Evolutionary conservation across 2,888 invertebrate species (phyloP), one percentile per base, ranked within the genome.

Genomic region (Azorinus chamasolen): DNA sequence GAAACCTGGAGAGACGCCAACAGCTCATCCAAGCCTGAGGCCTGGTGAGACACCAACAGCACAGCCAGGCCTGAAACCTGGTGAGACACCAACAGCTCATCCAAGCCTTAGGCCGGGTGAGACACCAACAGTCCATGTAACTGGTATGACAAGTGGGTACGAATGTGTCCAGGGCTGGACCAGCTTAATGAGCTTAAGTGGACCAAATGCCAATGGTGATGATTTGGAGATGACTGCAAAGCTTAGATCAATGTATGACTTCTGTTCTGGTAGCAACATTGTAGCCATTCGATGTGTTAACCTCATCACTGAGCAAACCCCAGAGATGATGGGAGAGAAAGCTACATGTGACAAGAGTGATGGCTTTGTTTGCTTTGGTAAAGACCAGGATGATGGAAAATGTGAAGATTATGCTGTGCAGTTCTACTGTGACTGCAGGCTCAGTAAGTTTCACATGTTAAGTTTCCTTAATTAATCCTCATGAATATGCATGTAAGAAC

Each of bases 301-400:
- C 48, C 76, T 78, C 14, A 80, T 77, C 41, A 61, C 65, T 10
- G 82, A 68, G 48, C 71, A 78, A 46, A 59, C 61, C 5, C 72
- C 74, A 22, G 68, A 64, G n/a, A 70, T 64, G 48, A 73, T 81
- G 43, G 85, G 84, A 2, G 83, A 87, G 65, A 78, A 66, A 32
- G 85, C 84, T 0, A 76, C 75, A 0, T 92, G 92, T 76, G 87
- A 91, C 59, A 90, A 96, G 71, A 95, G 96, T 82, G 94, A 94
- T 14, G 97, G 97, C 0, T 94, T 97, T 0, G 92, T 95, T 2
- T 97, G 97, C 89, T 93, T 93, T 74, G 93, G 91, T 39, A 83
- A 79, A 18, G 84, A 87, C 27, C 88, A 90, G 59, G 72, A 77
- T 16, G 72, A 73, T 25, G 83, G 77, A 16, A 79, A 83, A 48